Evolutionary conservation across 2,797 vertebrate genomes (phyloP).

Genomic region (Echeneis naucrates): DNA sequence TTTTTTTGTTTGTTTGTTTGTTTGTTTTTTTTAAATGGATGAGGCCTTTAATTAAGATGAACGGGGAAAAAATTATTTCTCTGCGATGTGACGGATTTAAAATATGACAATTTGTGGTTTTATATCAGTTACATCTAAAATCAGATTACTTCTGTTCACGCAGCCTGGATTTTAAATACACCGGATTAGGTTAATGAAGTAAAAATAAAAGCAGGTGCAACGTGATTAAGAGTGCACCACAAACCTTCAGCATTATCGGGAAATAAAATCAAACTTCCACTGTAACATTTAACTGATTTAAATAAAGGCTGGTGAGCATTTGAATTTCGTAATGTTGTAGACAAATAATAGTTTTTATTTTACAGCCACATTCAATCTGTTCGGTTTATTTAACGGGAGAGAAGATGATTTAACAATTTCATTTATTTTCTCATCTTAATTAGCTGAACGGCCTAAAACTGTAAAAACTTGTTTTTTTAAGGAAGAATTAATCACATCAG

Average conservation of each 20-base stretch:
- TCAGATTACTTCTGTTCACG: not conserved
- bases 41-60: not conserved
- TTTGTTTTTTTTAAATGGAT: not conserved
- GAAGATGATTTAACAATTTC: not conserved
- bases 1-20: no score
- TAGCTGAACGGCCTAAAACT: not conserved
- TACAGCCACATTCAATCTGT: not conserved
- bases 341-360: not conserved
- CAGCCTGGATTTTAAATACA: slow-evolving; percentile 25
- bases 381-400: not conserved
- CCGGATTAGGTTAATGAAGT: slow-evolving; percentile 1
- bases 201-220: slow-evolving; percentile 56
- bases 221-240: not conserved
- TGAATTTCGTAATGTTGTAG: not conserved
- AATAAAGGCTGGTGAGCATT: not conserved
- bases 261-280: not conserved
- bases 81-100: not conserved
- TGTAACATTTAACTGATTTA: not conserved
- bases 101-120: not conserved
- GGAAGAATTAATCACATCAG: not conserved
- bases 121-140: not conserved
- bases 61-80: not conserved
- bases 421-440: not conserved
- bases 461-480: not conserved
- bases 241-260: not conserved